phyloP scores from a whole-genome alignment of 2,888 invertebrate genomes.

The Brassicogethes aeneus region DNA sequence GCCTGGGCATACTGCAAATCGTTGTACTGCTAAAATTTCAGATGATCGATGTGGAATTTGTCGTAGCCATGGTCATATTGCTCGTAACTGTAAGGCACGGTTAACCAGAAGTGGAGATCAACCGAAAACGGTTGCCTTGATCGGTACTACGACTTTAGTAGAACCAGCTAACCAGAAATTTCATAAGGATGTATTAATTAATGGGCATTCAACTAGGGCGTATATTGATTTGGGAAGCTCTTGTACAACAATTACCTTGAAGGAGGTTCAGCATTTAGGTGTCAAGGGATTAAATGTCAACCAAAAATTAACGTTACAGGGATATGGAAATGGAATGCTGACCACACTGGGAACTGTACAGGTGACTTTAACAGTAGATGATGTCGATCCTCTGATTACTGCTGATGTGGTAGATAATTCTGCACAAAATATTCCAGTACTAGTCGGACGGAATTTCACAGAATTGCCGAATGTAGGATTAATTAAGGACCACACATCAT shows the following conservation, averaged over 20 bases:
- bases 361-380: conserved; percentile 13
- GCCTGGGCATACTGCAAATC: too few relatives aligned
- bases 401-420: conserved; percentile 15
- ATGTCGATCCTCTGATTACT: conserved; percentile 8
- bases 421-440: conserved; percentile 13
- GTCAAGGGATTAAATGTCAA: background rate
- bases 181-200: conserved; percentile 9
- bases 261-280: conserved; percentile 8
- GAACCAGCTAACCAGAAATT: too few relatives aligned
- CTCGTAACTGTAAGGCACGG: too few relatives aligned
- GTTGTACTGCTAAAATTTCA: too few relatives aligned
- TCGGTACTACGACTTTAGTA: too few relatives aligned
- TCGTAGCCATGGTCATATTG: too few relatives aligned
- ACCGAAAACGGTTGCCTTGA: too few relatives aligned
- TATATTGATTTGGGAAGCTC: conserved; percentile 16
- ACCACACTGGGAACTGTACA: conserved; percentile 12
- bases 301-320: conserved; percentile 3
- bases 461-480: conserved; percentile 13
- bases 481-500: conserved; percentile 13
- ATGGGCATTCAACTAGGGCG: conserved; percentile 10
- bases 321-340: conserved; percentile 12
- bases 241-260: conserved; percentile 10
- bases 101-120: too few relatives aligned
- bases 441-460: conserved; percentile 16
- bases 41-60: too few relatives aligned